Conservation (phyloP, 92 coral and sea anemone species). For the Plumapathes pennacea region DNA sequence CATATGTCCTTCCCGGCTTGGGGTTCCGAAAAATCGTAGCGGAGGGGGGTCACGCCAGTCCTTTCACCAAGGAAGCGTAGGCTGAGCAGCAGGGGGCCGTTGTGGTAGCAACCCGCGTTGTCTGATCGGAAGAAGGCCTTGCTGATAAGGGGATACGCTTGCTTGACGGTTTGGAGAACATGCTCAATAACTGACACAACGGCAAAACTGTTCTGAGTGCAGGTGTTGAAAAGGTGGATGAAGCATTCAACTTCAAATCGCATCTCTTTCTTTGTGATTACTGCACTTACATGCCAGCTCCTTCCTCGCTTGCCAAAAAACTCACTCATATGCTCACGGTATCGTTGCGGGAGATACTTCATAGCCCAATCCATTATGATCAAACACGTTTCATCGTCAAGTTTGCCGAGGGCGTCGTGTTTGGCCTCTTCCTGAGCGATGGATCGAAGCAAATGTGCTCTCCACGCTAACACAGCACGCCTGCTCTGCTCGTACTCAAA, state of each 20-base stretch:
- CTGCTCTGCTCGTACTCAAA: slow-evolving; percentile 46
- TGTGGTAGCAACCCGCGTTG: slow-evolving; percentile 56
- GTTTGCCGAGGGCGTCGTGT: no score
- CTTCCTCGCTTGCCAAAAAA: slow-evolving; percentile 53
- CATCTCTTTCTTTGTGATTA: slow-evolving; percentile 24
- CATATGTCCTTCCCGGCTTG: slow-evolving; percentile 42
- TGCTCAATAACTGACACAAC: slow-evolving; percentile 46
- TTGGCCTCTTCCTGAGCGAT: no score
- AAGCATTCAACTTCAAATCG: slow-evolving; percentile 46
- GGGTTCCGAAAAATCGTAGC: slow-evolving; percentile 55
- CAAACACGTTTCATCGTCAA: no score
- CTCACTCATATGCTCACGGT: slow-evolving; percentile 48
- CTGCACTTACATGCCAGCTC: slow-evolving; percentile 64
- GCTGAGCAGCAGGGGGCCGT: slow-evolving; percentile 27
- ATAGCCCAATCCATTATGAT: no score
- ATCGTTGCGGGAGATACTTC: no score
- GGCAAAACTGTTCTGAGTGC: slow-evolving; percentile 51
- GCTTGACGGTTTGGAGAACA: slow-evolving; percentile 33
- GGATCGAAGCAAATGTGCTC: no score
- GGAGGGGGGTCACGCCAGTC: slow-evolving; percentile 21
- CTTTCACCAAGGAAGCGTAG: slow-evolving; percentile 19
- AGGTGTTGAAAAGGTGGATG: slow-evolving; percentile 34
- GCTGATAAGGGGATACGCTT: slow-evolving; percentile 32
- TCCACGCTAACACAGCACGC: no score
- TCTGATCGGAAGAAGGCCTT: slow-evolving; percentile 38